Conservation (phyloP, 1,140 invertebrate species). For the Limonius californicus region DNA sequence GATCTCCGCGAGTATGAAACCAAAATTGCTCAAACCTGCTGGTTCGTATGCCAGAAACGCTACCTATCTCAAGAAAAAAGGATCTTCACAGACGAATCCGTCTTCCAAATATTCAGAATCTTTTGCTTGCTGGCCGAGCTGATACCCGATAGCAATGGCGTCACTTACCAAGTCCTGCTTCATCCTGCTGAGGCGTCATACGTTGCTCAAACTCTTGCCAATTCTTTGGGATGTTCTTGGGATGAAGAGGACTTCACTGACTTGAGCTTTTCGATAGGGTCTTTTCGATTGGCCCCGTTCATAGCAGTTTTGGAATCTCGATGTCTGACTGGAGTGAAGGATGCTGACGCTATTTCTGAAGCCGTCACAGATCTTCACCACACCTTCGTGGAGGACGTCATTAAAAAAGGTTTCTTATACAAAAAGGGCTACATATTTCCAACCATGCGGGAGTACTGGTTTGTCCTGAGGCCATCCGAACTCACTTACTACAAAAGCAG, state of each 20-base stretch:
- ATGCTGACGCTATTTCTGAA: conserved; percentile 61
- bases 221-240: conserved; percentile 62
- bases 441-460: conserved; percentile 75
- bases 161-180: conserved; percentile 56
- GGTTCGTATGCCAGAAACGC: conserved; percentile 68
- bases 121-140: conserved; percentile 74
- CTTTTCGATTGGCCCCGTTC: conserved; percentile 63
- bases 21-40: conserved; percentile 65
- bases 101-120: conserved; percentile 73
- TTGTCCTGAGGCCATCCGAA: conserved; percentile 69
- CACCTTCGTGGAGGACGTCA: conserved; percentile 73
- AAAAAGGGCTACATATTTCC: conserved; percentile 73
- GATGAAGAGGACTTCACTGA: conserved; percentile 63
- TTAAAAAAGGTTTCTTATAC: conserved; percentile 75
- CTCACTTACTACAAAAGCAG: conserved; percentile 72
- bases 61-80: conserved; percentile 56
- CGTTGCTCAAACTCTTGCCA: conserved; percentile 61
- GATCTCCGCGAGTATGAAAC: conserved; percentile 56
- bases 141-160: conserved; percentile 45
- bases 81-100: conserved; percentile 59
- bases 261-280: conserved; percentile 59
- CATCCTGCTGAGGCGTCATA: conserved; percentile 62
- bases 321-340: conserved; percentile 58
- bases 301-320: conserved; percentile 68
- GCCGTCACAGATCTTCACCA: conserved; percentile 72